Conservation (phyloP, 2,797 vertebrate genomes). For the Streptopelia turtur region DNA sequence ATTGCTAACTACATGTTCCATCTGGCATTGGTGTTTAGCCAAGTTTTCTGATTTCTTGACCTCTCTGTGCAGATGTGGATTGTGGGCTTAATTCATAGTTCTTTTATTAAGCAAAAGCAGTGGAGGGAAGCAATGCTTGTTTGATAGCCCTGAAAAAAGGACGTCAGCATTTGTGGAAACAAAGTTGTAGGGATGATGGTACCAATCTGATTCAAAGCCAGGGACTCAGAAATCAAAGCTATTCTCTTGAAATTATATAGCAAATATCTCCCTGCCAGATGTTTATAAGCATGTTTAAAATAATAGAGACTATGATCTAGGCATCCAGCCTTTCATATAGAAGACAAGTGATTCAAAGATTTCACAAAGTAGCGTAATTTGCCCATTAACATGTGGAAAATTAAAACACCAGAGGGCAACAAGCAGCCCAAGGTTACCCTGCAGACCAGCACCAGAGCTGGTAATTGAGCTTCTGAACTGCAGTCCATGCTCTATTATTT, state of each 20-base stretch:
- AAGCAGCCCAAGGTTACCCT: not conserved
- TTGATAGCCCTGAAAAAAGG: not conserved
- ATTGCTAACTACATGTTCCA: not conserved
- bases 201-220: not conserved
- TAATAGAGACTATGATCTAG: not conserved
- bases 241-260: not conserved
- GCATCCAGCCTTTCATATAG: not conserved
- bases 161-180: not conserved
- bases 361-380: not conserved
- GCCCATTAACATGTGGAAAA: not conserved
- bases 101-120: not conserved
- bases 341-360: not conserved
- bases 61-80: not conserved
- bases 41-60: not conserved
- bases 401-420: not conserved
- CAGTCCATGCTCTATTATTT: not conserved
- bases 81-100: not conserved
- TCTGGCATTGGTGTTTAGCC: conserved; percentile 7
- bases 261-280: not conserved
- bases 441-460: not conserved
- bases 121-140: not conserved
- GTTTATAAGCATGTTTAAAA: not conserved
- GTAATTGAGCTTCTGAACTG: not conserved
- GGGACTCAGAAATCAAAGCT: not conserved
- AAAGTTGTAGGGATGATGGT: not conserved